Conservation (phyloP, 2,888 invertebrate genomes). For the Temnothorax unifasciatus region DNA sequence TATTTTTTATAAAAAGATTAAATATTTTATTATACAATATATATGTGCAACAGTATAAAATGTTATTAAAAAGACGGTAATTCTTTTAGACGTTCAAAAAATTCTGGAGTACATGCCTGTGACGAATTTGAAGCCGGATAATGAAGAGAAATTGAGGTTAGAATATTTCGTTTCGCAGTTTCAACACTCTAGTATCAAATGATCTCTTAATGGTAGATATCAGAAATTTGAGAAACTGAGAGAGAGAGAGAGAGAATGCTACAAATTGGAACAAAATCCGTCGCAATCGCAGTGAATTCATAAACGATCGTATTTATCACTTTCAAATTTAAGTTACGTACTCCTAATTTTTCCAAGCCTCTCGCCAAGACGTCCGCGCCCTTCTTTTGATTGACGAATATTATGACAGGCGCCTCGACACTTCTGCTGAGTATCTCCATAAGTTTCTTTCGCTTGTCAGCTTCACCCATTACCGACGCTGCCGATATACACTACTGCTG, state of each 20-base stretch:
- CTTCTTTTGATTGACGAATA: slow-evolving; percentile 99
- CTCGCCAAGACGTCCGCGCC: slow-evolving; percentile 99
- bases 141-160: slow-evolving; percentile 96
- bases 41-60: neutral
- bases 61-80: slow-evolving; percentile 8
- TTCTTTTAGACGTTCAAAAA: slow-evolving; percentile 93
- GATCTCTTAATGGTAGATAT: neutral
- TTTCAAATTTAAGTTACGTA: slow-evolving; percentile 83
- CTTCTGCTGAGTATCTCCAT: slow-evolving; percentile 96
- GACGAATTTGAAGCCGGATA: slow-evolving; percentile 98
- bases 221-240: neutral
- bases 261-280: neutral
- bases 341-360: slow-evolving; percentile 97
- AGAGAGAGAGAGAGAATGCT: too few relatives aligned
- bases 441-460: slow-evolving; percentile 98
- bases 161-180: neutral
- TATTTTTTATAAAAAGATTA: neutral
- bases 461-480: slow-evolving; percentile 97
- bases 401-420: slow-evolving; percentile 98
- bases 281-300: neutral
- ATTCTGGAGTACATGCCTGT: slow-evolving; percentile 99
- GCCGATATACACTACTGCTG: slow-evolving; percentile 99
- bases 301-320: neutral
- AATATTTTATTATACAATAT: neutral
- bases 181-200: neutral